These are phyloP conservation scores for Potamilus streckersoni DNA, from an alignment of 1,140 invertebrate genomes.

Conservation along the genomic window DNA sequence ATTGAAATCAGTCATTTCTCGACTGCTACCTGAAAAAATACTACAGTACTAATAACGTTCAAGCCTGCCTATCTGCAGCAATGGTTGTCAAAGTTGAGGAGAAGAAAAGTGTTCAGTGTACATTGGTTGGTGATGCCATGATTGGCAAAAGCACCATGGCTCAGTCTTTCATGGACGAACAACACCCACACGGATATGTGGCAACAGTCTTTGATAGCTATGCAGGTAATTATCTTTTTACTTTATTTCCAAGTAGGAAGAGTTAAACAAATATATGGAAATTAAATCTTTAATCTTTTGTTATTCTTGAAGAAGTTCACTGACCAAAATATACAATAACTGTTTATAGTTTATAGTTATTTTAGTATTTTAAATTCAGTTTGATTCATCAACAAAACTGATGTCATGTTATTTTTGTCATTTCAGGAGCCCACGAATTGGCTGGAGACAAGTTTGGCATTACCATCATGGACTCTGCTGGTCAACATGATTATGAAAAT, in stretches of 20 bases:
- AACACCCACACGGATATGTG: constrained; percentile 28
- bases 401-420: neutral
- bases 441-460: constrained; percentile 23
- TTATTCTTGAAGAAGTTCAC: too few species aligned
- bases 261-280: too few species aligned
- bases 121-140: constrained; percentile 30
- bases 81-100: constrained; percentile 28
- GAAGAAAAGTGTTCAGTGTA: constrained; percentile 24
- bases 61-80: too few species aligned
- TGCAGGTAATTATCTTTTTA: constrained; percentile 13
- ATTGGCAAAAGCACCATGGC: constrained; percentile 29
- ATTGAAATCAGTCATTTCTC: too few species aligned
- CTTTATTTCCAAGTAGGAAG: too few species aligned
- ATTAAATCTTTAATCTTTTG: too few species aligned
- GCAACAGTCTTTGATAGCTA: constrained; percentile 23
- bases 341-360: too few species aligned
- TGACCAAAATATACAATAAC: too few species aligned
- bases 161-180: constrained; percentile 26
- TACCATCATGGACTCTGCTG: constrained; percentile 30
- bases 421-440: constrained; percentile 27
- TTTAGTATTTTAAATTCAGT: too few species aligned
- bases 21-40: too few species aligned
- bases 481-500: constrained; percentile 31
- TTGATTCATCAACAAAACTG: too few species aligned
- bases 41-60: too few species aligned